Percentiles rank a stretch among this genome's conserved stretches.
These are phyloP conservation scores for Poecilia latipinna DNA, from an alignment of 2,113 vertebrate genomes.

Conservation along the genomic window DNA sequence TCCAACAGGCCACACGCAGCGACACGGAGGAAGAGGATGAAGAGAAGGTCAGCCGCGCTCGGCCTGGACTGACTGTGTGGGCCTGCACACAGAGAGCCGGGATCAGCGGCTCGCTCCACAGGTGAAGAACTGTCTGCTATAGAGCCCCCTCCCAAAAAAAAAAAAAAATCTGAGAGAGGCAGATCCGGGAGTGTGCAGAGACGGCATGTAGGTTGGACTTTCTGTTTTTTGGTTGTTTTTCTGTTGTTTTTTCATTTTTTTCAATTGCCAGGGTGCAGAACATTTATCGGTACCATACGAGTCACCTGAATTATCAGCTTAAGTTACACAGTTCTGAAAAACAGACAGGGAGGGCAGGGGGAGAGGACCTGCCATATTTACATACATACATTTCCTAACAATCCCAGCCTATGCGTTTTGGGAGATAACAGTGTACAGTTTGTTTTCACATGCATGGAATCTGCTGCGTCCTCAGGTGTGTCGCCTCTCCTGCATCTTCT, in stretches of 20 bases:
- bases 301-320: conserved; percentile 76
- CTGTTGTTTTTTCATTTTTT: conserved; percentile 8
- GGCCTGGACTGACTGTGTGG: conserved; percentile 64
- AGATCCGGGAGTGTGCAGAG: conserved; percentile 55
- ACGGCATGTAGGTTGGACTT: conserved; percentile 32
- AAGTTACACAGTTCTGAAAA: conserved; percentile 72
- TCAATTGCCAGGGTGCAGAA: conserved; percentile 74
- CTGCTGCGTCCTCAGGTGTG: conserved; percentile 54
- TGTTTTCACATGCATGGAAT: conserved; percentile 75
- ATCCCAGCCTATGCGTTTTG: conserved; percentile 67
- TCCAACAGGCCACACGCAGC: conserved; percentile 52
- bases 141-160: neutral
- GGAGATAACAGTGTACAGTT: conserved; percentile 72
- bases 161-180: conserved; percentile 43
- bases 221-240: too few species aligned
- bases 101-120: conserved; percentile 47
- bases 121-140: conserved; percentile 44
- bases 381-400: conserved; percentile 77
- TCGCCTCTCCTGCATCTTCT: conserved; percentile 58
- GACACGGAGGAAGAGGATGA: conserved; percentile 35
- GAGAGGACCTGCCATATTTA: conserved; percentile 63
- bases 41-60: conserved; percentile 45
- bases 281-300: conserved; percentile 76
- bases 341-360: conserved; percentile 19
- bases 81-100: conserved; percentile 62